phyloP scores from a whole-genome alignment of 2,113 vertebrate species.

The Lycocorax pyrrhopterus region DNA sequence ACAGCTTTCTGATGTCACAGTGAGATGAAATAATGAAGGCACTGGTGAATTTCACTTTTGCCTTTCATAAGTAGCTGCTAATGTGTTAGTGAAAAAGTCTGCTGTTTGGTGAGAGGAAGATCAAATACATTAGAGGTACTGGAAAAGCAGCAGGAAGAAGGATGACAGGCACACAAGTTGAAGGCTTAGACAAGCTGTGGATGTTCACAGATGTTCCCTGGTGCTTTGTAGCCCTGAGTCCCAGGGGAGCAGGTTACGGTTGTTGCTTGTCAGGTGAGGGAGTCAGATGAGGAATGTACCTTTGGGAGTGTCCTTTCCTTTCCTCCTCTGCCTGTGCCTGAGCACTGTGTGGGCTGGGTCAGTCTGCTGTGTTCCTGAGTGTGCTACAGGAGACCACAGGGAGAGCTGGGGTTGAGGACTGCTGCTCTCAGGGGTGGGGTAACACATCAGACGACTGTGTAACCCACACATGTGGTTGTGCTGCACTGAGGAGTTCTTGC shows the following conservation, averaged over 20 bases:
- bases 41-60: neutral
- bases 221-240: neutral
- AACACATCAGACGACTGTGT: fast-evolving
- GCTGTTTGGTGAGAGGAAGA: neutral
- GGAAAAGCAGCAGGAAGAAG: neutral
- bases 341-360: neutral
- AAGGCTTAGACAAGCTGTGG: neutral
- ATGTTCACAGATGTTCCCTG: neutral
- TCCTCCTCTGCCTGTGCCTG: neutral
- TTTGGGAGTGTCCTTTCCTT: neutral
- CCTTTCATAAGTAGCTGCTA: neutral
- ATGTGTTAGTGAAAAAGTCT: neutral
- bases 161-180: neutral
- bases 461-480: fast-evolving
- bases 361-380: fast-evolving
- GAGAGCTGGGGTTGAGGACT: neutral
- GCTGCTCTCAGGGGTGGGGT: neutral
- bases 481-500: neutral
- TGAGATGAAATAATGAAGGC: neutral
- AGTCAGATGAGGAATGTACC: fast-evolving
- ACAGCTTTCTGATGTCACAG: neutral
- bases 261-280: neutral
- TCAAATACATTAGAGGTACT: neutral
- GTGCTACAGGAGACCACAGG: neutral
- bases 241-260: neutral